Conservation (phyloP, 2,113 vertebrate species). For the Uria lomvia region DNA sequence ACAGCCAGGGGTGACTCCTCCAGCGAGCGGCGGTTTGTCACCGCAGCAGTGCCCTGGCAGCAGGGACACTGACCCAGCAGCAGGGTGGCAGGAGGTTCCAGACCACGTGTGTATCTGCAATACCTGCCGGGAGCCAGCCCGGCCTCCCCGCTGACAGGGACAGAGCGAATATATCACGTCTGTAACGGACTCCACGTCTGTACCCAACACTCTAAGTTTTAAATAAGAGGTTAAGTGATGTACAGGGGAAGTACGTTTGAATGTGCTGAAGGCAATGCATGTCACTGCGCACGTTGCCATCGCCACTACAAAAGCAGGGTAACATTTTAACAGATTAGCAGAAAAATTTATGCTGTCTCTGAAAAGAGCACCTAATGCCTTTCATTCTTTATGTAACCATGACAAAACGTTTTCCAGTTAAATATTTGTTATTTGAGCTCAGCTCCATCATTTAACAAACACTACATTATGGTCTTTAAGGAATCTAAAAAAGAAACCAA, state of each 20-base stretch:
- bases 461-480: not conserved
- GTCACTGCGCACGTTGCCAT: fast-evolving
- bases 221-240: not conserved
- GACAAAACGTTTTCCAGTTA: not conserved
- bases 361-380: not conserved
- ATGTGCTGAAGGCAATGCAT: fast-evolving
- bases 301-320: not conserved
- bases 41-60: not conserved
- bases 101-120: fast-evolving
- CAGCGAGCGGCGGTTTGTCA: fast-evolving
- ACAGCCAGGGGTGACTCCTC: fast-evolving
- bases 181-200: fast-evolving
- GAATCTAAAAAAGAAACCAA: not conserved
- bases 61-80: not conserved
- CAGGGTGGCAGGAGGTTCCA: not conserved
- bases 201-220: fast-evolving
- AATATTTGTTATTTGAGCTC: not conserved
- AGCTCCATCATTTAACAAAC: not conserved
- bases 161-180: fast-evolving
- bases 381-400: too few relatives aligned
- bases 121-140: not conserved
- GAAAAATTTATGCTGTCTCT: not conserved
- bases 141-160: fast-evolving
- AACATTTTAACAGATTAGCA: not conserved
- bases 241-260: not conserved